These are phyloP conservation scores for Gambusia holbrooki DNA, from an alignment of 2,113 vertebrate species.

Conservation along the genomic window DNA sequence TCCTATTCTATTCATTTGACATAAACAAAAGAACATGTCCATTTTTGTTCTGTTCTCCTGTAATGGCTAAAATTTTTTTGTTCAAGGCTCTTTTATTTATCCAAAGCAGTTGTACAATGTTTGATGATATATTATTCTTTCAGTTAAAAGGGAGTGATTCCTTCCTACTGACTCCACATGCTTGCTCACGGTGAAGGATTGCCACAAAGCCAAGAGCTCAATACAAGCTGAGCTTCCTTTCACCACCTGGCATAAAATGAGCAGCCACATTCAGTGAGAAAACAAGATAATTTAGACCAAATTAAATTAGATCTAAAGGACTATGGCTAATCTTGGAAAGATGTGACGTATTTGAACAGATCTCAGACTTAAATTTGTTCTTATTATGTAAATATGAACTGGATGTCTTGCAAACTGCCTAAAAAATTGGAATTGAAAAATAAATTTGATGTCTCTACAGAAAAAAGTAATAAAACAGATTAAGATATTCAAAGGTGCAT, in stretches of 20 bases:
- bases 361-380: not conserved
- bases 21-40: no score
- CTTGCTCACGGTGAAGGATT: not conserved
- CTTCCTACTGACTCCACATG: not conserved
- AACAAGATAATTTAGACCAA: not conserved
- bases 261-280: not conserved
- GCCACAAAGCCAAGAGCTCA: not conserved
- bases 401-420: not conserved
- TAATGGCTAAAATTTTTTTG: no score
- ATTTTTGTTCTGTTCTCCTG: no score
- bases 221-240: not conserved
- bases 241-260: not conserved
- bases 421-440: not conserved
- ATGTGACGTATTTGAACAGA: not conserved
- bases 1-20: no score
- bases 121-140: not conserved
- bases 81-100: no score
- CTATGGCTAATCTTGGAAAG: not conserved
- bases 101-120: no score
- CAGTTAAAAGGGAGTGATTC: not conserved
- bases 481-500: constrained; percentile 11
- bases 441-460: not conserved
- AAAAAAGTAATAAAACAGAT: not conserved
- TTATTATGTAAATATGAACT: not conserved
- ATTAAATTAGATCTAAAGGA: not conserved